phyloP scores from a whole-genome alignment of 2,888 invertebrate genomes.

The Tromatobia lineatoria region DNA sequence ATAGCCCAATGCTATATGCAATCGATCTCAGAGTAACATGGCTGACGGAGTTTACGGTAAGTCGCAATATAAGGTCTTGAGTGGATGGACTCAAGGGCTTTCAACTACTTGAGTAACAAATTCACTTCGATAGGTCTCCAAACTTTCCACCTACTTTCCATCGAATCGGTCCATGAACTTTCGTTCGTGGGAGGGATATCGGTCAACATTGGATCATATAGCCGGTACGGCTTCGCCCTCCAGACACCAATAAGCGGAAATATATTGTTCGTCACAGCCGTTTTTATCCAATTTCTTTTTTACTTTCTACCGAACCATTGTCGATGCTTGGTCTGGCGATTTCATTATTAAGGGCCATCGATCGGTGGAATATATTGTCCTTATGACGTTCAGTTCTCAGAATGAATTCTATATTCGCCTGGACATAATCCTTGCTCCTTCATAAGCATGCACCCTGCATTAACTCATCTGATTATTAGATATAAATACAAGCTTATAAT shows the following conservation, averaged over 20 bases:
- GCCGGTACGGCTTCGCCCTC: constrained; percentile 52
- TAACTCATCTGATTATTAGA: too few species aligned
- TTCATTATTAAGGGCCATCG: constrained; percentile 9
- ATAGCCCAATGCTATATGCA: constrained; percentile 27
- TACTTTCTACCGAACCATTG: constrained; percentile 13
- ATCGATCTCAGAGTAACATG: not conserved
- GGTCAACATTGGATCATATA: constrained; percentile 65
- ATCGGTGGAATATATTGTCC: constrained; percentile 17
- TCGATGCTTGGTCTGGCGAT: not conserved
- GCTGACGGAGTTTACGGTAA: constrained; percentile 43
- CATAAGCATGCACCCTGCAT: too few species aligned
- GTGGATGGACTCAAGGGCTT: constrained; percentile 41
- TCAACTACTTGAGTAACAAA: constrained; percentile 50
- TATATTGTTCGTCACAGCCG: constrained; percentile 58
- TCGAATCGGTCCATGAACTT: constrained; percentile 61
- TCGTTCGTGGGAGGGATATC: constrained; percentile 52
- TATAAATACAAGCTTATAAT: too few species aligned
- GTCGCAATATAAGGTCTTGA: constrained; percentile 61
- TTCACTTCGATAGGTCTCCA: constrained; percentile 60
- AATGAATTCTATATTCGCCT: not conserved
- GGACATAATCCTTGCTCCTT: too few species aligned
- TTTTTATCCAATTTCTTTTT: constrained; percentile 23
- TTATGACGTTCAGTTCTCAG: not conserved
- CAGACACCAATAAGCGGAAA: constrained; percentile 66
- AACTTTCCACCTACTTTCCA: constrained; percentile 63